Percentiles rank a stretch among this genome's conserved stretches.
Evolutionary conservation across 2,797 vertebrate species (phyloP).

Genomic region (Siniperca obscura): DNA sequence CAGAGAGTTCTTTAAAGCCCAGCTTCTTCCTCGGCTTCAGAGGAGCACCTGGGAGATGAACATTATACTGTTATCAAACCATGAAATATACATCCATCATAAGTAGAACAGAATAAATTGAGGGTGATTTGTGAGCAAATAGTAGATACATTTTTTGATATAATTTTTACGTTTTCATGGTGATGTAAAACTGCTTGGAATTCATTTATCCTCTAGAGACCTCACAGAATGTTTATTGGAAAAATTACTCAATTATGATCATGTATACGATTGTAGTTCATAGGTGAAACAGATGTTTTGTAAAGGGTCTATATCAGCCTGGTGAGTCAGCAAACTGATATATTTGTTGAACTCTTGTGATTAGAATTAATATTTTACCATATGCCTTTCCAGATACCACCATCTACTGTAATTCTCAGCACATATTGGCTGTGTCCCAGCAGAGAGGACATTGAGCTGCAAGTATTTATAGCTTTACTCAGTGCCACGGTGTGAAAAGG

Average conservation of each 20-base stretch:
- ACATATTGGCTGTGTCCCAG: neutral
- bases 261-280: neutral
- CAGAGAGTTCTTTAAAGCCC: slow-evolving; percentile 86
- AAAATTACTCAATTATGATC: neutral
- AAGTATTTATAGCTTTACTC: slow-evolving; percentile 9
- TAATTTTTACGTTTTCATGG: neutral
- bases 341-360: neutral
- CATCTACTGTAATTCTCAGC: neutral
- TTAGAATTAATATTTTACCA: neutral
- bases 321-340: neutral
- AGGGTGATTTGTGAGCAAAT: neutral
- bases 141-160: neutral
- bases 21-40: slow-evolving; percentile 93
- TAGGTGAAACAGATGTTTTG: neutral
- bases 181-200: neutral
- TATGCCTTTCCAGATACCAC: neutral
- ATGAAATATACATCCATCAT: neutral
- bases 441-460: neutral
- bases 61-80: neutral
- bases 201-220: neutral
- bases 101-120: neutral
- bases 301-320: neutral
- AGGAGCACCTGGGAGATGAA: slow-evolving; percentile 85
- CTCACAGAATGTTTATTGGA: neutral
- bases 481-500: neutral